phyloP scores from a whole-genome alignment of 2,113 vertebrate species.

The Myiozetetes cayanensis region DNA sequence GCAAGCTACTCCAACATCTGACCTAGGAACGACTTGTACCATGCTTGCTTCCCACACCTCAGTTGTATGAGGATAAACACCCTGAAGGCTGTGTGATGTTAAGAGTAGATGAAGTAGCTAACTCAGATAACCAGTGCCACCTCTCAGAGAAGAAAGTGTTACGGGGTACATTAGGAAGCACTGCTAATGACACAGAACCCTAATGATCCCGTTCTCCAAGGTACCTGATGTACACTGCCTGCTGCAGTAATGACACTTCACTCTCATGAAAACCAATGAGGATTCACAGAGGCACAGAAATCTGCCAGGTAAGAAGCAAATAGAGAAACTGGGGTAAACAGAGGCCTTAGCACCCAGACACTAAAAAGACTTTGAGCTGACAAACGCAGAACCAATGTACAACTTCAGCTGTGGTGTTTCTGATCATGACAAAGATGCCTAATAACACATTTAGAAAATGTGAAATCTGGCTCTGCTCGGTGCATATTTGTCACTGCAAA shows the following conservation, averaged over 20 bases:
- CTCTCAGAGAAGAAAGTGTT: background rate
- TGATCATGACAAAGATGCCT: background rate
- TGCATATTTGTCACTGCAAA: conserved; percentile 13
- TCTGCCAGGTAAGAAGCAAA: conserved; percentile 19
- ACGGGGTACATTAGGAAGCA: background rate
- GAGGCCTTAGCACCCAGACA: background rate
- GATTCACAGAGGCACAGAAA: background rate
- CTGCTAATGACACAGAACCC: background rate
- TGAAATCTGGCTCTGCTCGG: conserved; percentile 11
- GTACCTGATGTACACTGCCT: background rate
- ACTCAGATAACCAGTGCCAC: background rate
- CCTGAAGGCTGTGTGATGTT: background rate
- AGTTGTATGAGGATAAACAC: background rate
- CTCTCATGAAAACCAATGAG: background rate
- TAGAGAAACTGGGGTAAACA: background rate
- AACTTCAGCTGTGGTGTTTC: background rate
- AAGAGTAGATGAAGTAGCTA: background rate
- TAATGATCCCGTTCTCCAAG: background rate
- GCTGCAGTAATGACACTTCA: background rate
- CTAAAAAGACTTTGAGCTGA: background rate
- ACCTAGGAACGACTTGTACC: fast-evolving
- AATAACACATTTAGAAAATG: conserved; percentile 16
- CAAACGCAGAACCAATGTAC: background rate
- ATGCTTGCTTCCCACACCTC: fast-evolving
- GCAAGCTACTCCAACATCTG: background rate